Conservation (phyloP, 2,113 vertebrate species). For the Eurypyga helias region DNA sequence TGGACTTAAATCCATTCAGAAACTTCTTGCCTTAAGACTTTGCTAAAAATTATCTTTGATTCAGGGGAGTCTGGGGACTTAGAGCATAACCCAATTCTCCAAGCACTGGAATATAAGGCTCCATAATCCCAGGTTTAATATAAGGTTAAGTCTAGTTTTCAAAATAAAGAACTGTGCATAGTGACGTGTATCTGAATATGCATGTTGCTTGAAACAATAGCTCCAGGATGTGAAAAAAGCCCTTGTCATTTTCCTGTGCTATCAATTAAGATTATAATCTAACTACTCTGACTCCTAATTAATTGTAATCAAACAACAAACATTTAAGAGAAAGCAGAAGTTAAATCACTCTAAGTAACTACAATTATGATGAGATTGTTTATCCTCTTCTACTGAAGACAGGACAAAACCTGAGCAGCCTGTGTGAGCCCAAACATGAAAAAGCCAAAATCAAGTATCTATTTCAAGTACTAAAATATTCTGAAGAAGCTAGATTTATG, state of each 20-base stretch:
- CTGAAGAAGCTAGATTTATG: not conserved
- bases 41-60: not conserved
- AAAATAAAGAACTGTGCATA: not conserved
- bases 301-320: not conserved
- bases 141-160: not conserved
- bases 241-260: not conserved
- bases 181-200: not conserved
- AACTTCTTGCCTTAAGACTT: not conserved
- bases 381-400: not conserved
- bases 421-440: not conserved
- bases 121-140: not conserved
- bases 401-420: not conserved
- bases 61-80: not conserved
- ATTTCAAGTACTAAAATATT: not conserved
- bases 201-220: not conserved
- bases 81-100: not conserved
- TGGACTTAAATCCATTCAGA: not conserved
- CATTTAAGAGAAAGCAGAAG: not conserved
- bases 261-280: not conserved
- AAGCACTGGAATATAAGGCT: not conserved
- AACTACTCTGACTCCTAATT: not conserved
- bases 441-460: not conserved
- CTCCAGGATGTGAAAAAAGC: not conserved
- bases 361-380: not conserved
- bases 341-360: not conserved